Evolutionary conservation across 2,113 vertebrate species (phyloP), one percentile per base, ranked within the genome.

Genomic region (Hyla sarda): DNA sequence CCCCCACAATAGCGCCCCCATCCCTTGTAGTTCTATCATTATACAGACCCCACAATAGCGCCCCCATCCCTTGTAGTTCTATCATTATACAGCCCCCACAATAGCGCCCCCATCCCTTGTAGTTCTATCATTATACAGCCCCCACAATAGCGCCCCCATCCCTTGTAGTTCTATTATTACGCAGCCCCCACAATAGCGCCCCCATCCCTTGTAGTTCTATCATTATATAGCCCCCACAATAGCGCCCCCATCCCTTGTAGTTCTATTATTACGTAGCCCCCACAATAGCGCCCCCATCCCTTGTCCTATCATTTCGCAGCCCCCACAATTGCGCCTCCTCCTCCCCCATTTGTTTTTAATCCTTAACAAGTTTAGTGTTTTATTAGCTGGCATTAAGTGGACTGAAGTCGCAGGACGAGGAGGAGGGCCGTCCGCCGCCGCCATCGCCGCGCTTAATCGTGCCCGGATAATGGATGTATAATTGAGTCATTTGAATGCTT

Each of bases 401-500:
- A 95, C 94, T 95, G 96, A 92, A 93, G 96, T 94, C 94, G 95
- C 96, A 95, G 96, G 92, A 89, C 89, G 91, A 90, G 95, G 96
- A 90, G 90, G 90, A 92, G 90, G 90, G 92, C 95, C 94, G 94
- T 88, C 60, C 25, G 60, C 54, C 6, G 50, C 50, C 50, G 94
- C 93, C 41, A 41, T 41, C 95, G 93, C 96, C 95, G 95, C 96
- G 96, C 96, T 96, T 96, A 96, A 94, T 95, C 94, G 95, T 94
- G 96, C 92, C 89, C 93, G 95, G 97, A 98, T 99, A 98, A 99
- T 98, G 97, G 96, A 96, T 96, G 96, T 96, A 96, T 99, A 99
- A 99, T 99, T 98, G 98, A 98, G 97, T 98, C 97, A 99, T 99
- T 99, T 98, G 96, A 96, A 97, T 96, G 97, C 97, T 96, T 95